These are phyloP conservation scores for Antigone vipio DNA, from an alignment of 2,113 vertebrate genomes.

Conservation along the genomic window DNA sequence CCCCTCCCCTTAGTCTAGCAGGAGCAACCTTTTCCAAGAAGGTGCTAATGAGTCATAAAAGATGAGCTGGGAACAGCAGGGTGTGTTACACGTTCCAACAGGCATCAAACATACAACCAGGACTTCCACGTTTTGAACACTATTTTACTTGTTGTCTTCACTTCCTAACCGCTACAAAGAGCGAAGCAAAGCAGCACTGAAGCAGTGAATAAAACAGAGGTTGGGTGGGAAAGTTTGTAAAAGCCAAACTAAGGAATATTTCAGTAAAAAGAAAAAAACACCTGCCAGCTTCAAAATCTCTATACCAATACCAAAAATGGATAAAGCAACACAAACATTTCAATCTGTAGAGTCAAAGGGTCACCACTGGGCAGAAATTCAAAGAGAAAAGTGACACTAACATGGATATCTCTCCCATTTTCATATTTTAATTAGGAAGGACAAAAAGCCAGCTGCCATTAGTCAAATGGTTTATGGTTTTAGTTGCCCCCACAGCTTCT, in stretches of 20 bases:
- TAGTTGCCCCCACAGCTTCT: conserved; percentile 13
- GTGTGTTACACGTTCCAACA: not conserved
- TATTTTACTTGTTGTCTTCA: conserved; percentile 22
- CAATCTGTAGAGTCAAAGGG: not conserved
- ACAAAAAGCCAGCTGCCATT: not conserved
- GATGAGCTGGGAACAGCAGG: not conserved
- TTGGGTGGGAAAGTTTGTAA: not conserved
- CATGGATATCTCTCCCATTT: not conserved
- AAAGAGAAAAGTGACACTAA: not conserved
- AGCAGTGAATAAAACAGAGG: not conserved
- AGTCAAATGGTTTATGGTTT: not conserved
- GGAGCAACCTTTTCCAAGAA: conserved; percentile 23
- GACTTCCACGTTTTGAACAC: not conserved
- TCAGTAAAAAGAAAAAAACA: not conserved
- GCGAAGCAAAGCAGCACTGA: not conserved
- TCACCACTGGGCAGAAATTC: not conserved
- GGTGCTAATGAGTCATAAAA: conserved; percentile 21
- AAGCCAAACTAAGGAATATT: not conserved
- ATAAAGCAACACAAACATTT: not conserved
- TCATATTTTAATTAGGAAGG: conserved; percentile 8
- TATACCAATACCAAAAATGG: not conserved
- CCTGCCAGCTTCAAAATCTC: not conserved
- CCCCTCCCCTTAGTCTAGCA: not conserved
- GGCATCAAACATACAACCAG: not conserved
- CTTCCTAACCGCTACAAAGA: conserved; percentile 31